Evolutionary conservation across 2,113 vertebrate species (phyloP).

Genomic region (Planiliza haematocheilus): DNA sequence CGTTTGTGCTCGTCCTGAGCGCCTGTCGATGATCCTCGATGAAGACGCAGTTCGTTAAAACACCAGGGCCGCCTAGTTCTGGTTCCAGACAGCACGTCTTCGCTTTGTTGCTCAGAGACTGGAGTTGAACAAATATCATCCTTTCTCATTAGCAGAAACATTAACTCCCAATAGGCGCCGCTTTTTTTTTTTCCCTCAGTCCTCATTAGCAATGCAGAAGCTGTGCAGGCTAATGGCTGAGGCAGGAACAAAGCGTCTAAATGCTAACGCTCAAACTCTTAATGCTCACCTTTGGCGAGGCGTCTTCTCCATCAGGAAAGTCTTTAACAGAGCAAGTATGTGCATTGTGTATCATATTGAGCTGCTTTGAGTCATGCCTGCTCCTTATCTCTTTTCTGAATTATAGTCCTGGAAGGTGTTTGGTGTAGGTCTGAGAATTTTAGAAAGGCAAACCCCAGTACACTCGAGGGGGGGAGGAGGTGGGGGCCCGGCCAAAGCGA

Average conservation of each 20-base stretch:
- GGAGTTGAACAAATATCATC: conserved; percentile 34
- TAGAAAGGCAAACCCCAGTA: neutral
- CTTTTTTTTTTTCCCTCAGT: conserved; percentile 6
- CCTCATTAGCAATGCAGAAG: conserved; percentile 59
- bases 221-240: conserved; percentile 20
- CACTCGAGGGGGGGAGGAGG: neutral
- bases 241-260: conserved; percentile 8
- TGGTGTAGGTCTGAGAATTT: neutral
- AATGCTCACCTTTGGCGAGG: conserved; percentile 8
- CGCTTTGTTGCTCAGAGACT: conserved; percentile 54
- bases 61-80: conserved; percentile 28
- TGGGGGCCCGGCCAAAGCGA: conserved; percentile 9
- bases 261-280: conserved; percentile 8
- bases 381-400: neutral
- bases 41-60: conserved; percentile 27
- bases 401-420: neutral
- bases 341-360: conserved; percentile 9
- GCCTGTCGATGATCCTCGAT: conserved; percentile 11
- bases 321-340: conserved; percentile 34
- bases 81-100: neutral
- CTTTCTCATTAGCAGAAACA: conserved; percentile 59
- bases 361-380: neutral
- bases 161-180: conserved; percentile 33
- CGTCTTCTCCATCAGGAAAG: conserved; percentile 2
- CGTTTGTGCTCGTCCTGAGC: conserved; percentile 3